A percentile compares a stretch with the other conserved stretches of the same genome.
Conservation (phyloP, 2,797 vertebrate genomes). For the Gymnoscopelus braueri region DNA sequence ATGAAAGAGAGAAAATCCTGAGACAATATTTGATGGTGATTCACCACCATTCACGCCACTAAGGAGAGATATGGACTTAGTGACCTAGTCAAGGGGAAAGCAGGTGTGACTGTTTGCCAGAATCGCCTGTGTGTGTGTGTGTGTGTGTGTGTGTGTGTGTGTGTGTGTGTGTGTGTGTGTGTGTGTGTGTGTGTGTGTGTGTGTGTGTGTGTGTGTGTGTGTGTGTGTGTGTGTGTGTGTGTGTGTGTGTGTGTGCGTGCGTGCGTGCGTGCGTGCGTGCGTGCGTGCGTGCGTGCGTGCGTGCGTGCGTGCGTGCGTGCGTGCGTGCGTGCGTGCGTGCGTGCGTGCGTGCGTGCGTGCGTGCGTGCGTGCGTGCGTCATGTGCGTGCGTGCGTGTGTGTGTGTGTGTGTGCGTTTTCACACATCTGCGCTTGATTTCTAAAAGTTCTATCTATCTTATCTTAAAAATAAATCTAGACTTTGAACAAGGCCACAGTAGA, state of each 20-base stretch:
- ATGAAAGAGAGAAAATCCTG: constrained; percentile 67
- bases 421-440: background rate
- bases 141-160: constrained; percentile 4
- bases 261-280: background rate
- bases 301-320: constrained; percentile 6
- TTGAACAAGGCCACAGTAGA: constrained; percentile 2
- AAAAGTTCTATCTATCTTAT: background rate
- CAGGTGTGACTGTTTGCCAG: constrained; percentile 61
- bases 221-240: constrained; percentile 10
- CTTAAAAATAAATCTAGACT: background rate
- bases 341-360: constrained; percentile 3
- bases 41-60: constrained; percentile 67
- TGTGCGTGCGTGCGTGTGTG: constrained; percentile 5
- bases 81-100: constrained; percentile 64
- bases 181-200: constrained; percentile 1
- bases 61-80: constrained; percentile 66
- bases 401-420: background rate
- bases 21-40: constrained; percentile 78
- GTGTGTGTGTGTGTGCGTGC: constrained; percentile 1
- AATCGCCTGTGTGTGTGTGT: constrained; percentile 28
- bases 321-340: constrained; percentile 22
- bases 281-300: constrained; percentile 16
- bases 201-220: background rate
- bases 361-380: background rate
- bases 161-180: constrained; percentile 22